Evolutionary conservation across 2,888 invertebrate species (phyloP).

Genomic region (Sympetrum striolatum): DNA sequence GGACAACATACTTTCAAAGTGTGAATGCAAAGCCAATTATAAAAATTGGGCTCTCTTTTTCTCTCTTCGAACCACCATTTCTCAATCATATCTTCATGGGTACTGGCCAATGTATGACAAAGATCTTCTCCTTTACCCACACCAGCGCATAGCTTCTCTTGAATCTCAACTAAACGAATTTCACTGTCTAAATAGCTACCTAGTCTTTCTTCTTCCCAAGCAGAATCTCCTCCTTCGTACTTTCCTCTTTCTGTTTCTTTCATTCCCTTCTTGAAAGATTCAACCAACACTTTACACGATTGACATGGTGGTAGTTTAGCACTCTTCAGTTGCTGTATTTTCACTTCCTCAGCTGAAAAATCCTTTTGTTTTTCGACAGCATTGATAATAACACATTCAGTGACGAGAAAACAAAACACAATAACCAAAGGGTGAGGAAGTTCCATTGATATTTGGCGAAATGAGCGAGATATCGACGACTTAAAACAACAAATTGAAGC

Average conservation of each 20-base stretch:
- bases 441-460: neutral
- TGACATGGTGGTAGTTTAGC: conserved; percentile 76
- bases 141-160: conserved; percentile 84
- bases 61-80: conserved; percentile 86
- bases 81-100: conserved; percentile 81
- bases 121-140: conserved; percentile 71
- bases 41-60: conserved; percentile 67
- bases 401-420: neutral
- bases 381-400: neutral
- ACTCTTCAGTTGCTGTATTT: conserved; percentile 1
- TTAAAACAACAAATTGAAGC: neutral
- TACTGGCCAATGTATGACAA: conserved; percentile 79
- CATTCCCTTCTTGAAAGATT: conserved; percentile 73
- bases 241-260: conserved; percentile 77
- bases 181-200: conserved; percentile 86
- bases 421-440: neutral
- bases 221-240: conserved; percentile 91
- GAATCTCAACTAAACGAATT: conserved; percentile 88
- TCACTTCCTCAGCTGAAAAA: neutral
- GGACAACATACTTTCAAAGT: conserved; percentile 83
- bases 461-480: neutral
- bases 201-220: conserved; percentile 90
- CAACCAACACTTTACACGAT: conserved; percentile 75
- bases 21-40: conserved; percentile 80
- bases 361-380: neutral